Evolutionary conservation across 1,140 invertebrate species (phyloP), one percentile per base, ranked within the genome.

Genomic region (Agraylea sexmaculata): DNA sequence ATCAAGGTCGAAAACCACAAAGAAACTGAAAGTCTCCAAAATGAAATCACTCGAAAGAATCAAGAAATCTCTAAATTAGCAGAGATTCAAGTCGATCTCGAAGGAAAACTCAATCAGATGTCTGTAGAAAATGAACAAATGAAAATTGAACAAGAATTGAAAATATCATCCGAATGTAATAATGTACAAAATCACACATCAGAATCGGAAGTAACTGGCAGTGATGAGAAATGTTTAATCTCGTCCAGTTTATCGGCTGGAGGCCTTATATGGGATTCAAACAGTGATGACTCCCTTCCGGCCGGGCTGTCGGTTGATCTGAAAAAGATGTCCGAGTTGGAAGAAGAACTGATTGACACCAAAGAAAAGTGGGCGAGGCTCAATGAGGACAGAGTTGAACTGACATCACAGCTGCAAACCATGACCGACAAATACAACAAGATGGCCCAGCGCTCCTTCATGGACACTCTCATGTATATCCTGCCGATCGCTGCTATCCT

Each of bases 281-380:
- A 41, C 27, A 15, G 15, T 16, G 17, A 27, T 20, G 25, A 12
- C 29, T 22, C 34, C 33, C 43, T 40, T 37, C 31, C 17, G 2
- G 35, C 32, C 16, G 51, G 51, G 43, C 60, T 56, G 52, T 55
- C 34, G 40, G 47, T 46, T 48, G 60, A 36, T 50, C 60, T 47
- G 54, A 57, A 48, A 51, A 56, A 34, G 27, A 45, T 67, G 39
- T 57, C 60, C 46, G 59, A 62, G 36, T 51, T 67, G n/a, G 61
- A 67, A 46, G 64, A 67, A 47, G 63, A 67, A 48, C 50, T 67
- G 31, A 60, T 67, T 19, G 53, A 59, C 16, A 59, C 61, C 35
- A 67, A 67, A 51, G 63, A 68, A 52, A 53, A 59, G 23, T 66
- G 61, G 57, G 62, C 58, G n/a, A 57, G 56, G 42, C 58, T 53